Conservation (phyloP, 2,797 vertebrate genomes). For the Parauchenoglanis punctatus region DNA sequence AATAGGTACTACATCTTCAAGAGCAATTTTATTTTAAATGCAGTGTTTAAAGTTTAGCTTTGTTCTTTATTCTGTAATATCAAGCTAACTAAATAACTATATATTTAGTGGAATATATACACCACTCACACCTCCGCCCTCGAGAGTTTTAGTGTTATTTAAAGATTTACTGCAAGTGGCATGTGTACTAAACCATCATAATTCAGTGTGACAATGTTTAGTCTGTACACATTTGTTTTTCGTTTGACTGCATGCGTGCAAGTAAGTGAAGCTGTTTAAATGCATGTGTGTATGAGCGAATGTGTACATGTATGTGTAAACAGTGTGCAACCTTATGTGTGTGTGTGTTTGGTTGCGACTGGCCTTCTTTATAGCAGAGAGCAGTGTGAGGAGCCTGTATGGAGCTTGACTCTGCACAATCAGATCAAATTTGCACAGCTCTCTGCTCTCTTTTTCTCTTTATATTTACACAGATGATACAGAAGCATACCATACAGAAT, state of each 20-base stretch:
- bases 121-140: not conserved
- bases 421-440: conserved; percentile 13
- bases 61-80: not conserved
- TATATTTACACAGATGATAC: conserved; percentile 1
- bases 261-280: conserved; percentile 22
- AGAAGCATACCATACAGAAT: conserved; percentile 10
- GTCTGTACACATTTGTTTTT: conserved; percentile 35
- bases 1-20: not conserved
- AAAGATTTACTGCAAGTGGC: conserved; percentile 23
- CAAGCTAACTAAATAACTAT: not conserved
- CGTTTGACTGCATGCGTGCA: conserved; percentile 26
- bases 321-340: conserved; percentile 23
- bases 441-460: not conserved
- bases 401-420: not conserved
- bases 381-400: conserved; percentile 61
- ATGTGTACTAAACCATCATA: conserved; percentile 22
- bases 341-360: conserved; percentile 16
- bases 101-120: not conserved
- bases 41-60: not conserved
- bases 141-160: conserved; percentile 19
- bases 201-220: conserved; percentile 32
- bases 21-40: not conserved
- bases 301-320: conserved; percentile 42
- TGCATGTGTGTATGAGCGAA: conserved; percentile 21
- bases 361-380: conserved; percentile 53